Base-by-base conservation (phyloP, 2,888 invertebrate species). In the Dione juno region DNA sequence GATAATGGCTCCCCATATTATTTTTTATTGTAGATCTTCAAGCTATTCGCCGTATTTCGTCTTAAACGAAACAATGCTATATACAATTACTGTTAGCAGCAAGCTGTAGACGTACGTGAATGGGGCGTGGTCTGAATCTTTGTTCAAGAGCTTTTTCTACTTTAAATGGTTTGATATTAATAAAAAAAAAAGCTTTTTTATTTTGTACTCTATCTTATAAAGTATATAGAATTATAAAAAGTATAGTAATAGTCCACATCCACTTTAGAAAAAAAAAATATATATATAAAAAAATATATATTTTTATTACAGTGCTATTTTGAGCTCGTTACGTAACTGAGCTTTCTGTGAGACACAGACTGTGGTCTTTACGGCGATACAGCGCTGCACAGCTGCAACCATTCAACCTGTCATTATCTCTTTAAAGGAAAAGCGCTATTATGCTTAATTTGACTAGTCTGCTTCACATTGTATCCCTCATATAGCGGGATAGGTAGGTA, bases 111-210 rank as follows among this genome's bases (percentile, higher is more conserved):
- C 11, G 57, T 21, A 64, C 71, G 64, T 52, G 67, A 64, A 50
- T 13, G 52, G 69, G 73, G 67, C 70, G 74, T 70, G 74, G 66
- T 68, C 45, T 50, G 43, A 66, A 45, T 19, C 69, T 71, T 73
- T 74, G 70, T 74, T 69, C 65, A 50, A 70, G 65, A 67, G 14
- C 63, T 50, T 16, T 50, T 19, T 43, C 64, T 53, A 54, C 28
- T 57, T 54, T 53, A 41, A 8, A 43, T 21, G 16, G 10, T 14
- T 48, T 48, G 48, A 48, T 48, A 48, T n/a, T n/a, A n/a, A n/a
- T n/a, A n/a, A n/a, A n/a, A n/a, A n/a, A n/a, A n/a, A n/a, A n/a
- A n/a, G n/a, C n/a, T n/a, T n/a, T n/a, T n/a, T n/a, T n/a, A n/a
- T n/a, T n/a, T n/a, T n/a, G n/a, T n/a, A n/a, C n/a, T n/a, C n/a